Conservation (phyloP, 2,797 vertebrate genomes). For the Pangasius larnaudii region DNA sequence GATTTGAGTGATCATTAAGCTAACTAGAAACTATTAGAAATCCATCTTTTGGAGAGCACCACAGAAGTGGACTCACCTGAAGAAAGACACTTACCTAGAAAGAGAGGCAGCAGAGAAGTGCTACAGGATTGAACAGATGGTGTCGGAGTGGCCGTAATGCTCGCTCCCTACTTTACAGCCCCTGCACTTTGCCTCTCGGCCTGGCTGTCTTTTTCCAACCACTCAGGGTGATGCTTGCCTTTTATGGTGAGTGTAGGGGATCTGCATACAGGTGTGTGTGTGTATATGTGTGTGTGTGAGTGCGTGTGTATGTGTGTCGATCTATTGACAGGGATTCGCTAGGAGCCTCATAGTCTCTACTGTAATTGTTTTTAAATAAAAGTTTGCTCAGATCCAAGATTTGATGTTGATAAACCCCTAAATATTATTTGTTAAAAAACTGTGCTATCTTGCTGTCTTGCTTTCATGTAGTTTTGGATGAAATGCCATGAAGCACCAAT, state of each 20-base stretch:
- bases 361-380: background rate
- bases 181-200: constrained; percentile 63
- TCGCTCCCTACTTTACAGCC: constrained; percentile 58
- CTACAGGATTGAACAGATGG: constrained; percentile 46
- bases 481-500: background rate
- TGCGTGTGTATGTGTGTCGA: constrained; percentile 51
- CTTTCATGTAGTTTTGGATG: background rate
- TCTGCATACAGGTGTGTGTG: constrained; percentile 65
- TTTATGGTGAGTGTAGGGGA: constrained; percentile 61
- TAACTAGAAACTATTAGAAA: constrained; percentile 13
- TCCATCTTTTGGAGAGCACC: background rate
- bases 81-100: constrained; percentile 35
- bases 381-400: background rate
- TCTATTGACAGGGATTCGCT: constrained; percentile 41
- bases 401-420: background rate
- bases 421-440: background rate
- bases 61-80: constrained; percentile 54
- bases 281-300: constrained; percentile 43
- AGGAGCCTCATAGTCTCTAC: constrained; percentile 25
- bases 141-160: constrained; percentile 39
- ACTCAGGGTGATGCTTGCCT: constrained; percentile 54
- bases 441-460: background rate
- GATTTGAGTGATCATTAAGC: background rate
- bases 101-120: constrained; percentile 45
- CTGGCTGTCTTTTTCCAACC: constrained; percentile 51